Percentiles rank a stretch among this genome's conserved stretches.
Evolutionary conservation across 2,113 vertebrate genomes (phyloP).

Genomic region (Struthidea cinerea): DNA sequence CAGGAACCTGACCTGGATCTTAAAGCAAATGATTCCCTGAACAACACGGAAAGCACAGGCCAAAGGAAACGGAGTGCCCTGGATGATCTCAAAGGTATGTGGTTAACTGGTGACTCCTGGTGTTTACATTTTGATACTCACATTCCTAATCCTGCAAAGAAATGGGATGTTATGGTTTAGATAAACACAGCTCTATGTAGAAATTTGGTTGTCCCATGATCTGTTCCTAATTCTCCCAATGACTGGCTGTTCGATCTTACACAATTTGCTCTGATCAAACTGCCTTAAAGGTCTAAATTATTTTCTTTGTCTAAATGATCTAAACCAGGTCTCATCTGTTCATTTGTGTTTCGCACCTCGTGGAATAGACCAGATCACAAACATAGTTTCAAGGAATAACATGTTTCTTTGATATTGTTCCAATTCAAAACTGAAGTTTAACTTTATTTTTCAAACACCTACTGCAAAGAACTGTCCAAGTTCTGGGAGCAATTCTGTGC

Average conservation of each 20-base stretch:
- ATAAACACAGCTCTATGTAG: neutral
- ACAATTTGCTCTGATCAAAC: neutral
- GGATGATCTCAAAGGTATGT: slow-evolving; percentile 27
- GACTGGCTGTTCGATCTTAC: neutral
- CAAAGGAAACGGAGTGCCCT: neutral
- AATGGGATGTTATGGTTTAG: neutral
- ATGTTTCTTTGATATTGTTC: neutral
- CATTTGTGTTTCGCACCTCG: neutral
- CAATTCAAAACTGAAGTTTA: neutral
- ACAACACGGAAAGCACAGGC: neutral
- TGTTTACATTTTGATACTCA: neutral
- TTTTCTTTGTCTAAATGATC: neutral
- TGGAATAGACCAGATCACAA: neutral
- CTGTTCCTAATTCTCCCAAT: neutral
- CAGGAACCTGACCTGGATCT: neutral
- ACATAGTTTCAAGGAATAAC: neutral
- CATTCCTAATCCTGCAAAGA: neutral
- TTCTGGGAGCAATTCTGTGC: neutral
- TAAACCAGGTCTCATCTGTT: neutral
- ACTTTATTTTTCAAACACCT: neutral
- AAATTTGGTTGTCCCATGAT: neutral
- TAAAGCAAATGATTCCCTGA: neutral
- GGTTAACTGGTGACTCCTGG: neutral
- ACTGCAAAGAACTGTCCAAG: neutral
- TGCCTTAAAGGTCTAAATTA: neutral